Percentiles rank a stretch among this genome's conserved stretches.
Evolutionary conservation across 2,113 vertebrate genomes (phyloP).

Genomic region (Halichoerus grypus): DNA sequence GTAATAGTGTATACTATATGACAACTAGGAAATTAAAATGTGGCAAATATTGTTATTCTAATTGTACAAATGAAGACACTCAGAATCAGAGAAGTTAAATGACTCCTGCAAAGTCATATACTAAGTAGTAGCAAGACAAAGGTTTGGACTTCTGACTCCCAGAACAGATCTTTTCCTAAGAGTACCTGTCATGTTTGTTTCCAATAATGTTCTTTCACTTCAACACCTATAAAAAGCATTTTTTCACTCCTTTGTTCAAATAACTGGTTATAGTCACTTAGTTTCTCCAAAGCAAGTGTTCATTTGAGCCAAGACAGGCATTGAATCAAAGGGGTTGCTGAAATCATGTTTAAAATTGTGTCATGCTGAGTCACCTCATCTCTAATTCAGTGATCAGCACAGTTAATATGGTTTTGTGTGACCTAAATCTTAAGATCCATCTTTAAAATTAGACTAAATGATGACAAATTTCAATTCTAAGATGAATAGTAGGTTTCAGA

Average conservation of each 20-base stretch:
- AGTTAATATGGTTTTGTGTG: not conserved
- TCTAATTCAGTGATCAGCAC: not conserved
- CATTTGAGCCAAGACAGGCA: not conserved
- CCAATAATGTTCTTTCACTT: not conserved
- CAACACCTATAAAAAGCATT: not conserved
- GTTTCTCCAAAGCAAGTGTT: not conserved
- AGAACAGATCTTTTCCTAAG: not conserved
- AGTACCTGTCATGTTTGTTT: not conserved
- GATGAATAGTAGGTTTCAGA: not conserved
- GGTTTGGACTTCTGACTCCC: not conserved
- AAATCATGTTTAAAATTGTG: not conserved
- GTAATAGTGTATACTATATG: not conserved
- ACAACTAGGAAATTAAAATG: not conserved
- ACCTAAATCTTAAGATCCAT: not conserved
- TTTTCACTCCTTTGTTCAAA: not conserved
- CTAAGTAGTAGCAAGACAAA: not conserved
- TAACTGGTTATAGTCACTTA: not conserved
- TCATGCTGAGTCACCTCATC: not conserved
- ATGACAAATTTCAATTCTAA: not conserved
- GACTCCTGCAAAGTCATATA: not conserved
- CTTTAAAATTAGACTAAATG: not conserved
- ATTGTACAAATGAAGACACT: not conserved
- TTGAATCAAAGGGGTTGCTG: not conserved
- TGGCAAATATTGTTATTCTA: not conserved
- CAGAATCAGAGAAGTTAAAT: not conserved